Evolutionary conservation across 2,113 vertebrate species (phyloP).

Genomic region (Solea solea): DNA sequence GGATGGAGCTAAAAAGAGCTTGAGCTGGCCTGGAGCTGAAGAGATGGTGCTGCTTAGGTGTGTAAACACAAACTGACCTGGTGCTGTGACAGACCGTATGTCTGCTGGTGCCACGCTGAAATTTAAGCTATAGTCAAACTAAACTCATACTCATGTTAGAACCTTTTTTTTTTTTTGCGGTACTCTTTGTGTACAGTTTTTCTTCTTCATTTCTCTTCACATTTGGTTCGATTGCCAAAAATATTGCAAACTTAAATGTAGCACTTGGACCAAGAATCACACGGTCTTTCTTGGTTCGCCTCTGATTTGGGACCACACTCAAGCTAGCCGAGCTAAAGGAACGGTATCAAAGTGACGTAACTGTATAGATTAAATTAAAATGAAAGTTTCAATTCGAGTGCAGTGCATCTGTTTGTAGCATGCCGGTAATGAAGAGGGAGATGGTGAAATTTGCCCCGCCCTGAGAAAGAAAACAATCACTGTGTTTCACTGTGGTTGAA

Average conservation of each 20-base stretch:
- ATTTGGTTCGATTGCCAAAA: slow-evolving; percentile 38
- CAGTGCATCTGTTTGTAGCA: slow-evolving; percentile 18
- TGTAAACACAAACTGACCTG: slow-evolving; percentile 38
- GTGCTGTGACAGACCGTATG: slow-evolving; percentile 34
- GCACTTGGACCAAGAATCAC: slow-evolving; percentile 77
- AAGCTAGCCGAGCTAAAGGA: slow-evolving; percentile 5
- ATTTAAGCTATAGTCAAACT: slow-evolving; percentile 59
- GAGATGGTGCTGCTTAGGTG: slow-evolving; percentile 26
- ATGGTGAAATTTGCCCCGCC: not conserved
- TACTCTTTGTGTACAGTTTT: slow-evolving; percentile 66
- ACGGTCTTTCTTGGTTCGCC: slow-evolving; percentile 29
- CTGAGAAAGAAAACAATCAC: slow-evolving; percentile 16
- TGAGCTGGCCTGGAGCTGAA: slow-evolving; percentile 62
- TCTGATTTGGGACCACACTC: slow-evolving; percentile 7
- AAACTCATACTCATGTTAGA: slow-evolving; percentile 56
- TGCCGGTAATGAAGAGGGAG: slow-evolving; percentile 30
- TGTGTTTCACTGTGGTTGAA: slow-evolving; percentile 38
- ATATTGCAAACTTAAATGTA: slow-evolving; percentile 62
- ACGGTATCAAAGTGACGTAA: slow-evolving; percentile 1
- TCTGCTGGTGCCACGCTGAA: slow-evolving; percentile 49
- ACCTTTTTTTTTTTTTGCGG: slow-evolving; percentile 54
- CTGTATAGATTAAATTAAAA: not conserved
- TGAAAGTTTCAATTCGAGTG: slow-evolving; percentile 2
- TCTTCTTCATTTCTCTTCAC: slow-evolving; percentile 7
- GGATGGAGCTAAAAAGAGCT: slow-evolving; percentile 46